A percentile compares a stretch with the other conserved stretches of the same genome.
Conservation (phyloP, 2,113 vertebrate genomes). For the Anolis carolinensis region DNA sequence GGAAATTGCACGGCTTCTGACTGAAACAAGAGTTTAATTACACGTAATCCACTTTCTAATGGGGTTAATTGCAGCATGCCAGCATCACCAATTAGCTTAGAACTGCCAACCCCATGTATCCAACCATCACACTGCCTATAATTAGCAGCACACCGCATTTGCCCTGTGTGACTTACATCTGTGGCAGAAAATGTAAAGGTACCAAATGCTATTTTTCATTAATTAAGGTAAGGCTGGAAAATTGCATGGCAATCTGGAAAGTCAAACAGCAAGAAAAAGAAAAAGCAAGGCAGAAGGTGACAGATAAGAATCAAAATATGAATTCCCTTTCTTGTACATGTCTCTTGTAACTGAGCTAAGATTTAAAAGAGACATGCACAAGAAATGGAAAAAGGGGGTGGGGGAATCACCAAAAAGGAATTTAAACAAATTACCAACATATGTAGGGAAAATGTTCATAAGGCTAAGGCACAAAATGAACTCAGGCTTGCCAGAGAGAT, state of each 20-base stretch:
- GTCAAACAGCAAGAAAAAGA: not conserved
- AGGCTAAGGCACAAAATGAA: no score
- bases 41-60: slow-evolving; percentile 66
- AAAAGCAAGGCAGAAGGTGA: not conserved
- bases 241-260: not conserved
- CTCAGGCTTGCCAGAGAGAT: no score
- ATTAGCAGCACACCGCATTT: not conserved
- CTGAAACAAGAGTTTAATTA: slow-evolving; percentile 65
- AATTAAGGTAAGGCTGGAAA: slow-evolving; percentile 9
- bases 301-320: not conserved
- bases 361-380: no score
- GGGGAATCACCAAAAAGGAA: no score
- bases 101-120: slow-evolving; percentile 47
- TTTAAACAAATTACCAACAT: no score
- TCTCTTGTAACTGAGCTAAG: no score
- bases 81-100: slow-evolving; percentile 63
- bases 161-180: not conserved
- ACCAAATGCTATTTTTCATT: slow-evolving; percentile 9
- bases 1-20: slow-evolving; percentile 48
- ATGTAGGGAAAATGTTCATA: no score
- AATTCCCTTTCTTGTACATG: no score
- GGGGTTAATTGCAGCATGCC: slow-evolving; percentile 57
- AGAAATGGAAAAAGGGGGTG: no score
- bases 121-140: slow-evolving; percentile 43
- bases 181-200: not conserved